Evolutionary conservation across 2,888 invertebrate genomes (phyloP).

Genomic region (Lobophora halterata): DNA sequence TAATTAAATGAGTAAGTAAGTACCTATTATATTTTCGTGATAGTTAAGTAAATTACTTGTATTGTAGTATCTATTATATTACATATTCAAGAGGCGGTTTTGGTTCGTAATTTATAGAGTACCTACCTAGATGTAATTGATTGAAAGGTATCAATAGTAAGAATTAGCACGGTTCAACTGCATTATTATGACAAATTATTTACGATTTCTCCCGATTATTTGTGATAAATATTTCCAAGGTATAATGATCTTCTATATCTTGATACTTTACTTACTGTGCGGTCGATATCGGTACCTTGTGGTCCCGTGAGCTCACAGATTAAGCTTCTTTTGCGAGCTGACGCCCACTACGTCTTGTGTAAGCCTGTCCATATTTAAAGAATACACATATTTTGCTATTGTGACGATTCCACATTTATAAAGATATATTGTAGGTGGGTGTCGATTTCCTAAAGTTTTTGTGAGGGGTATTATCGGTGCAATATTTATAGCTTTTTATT

Average conservation of each 20-base stretch:
- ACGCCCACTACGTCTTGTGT: conserved; percentile 11
- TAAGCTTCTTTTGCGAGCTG: too few relatives aligned
- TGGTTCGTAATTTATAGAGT: conserved; percentile 55
- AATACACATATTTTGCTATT: conserved; percentile 18
- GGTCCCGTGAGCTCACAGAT: too few relatives aligned
- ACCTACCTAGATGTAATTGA: conserved; percentile 43
- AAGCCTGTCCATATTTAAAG: conserved; percentile 12
- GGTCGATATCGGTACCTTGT: too few relatives aligned
- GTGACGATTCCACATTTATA: conserved; percentile 12
- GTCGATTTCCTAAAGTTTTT: conserved; percentile 6
- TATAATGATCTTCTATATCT: conserved; percentile 11
- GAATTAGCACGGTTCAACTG: conserved; percentile 49
- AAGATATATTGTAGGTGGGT: conserved; percentile 7
- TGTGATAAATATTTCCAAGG: conserved; percentile 49
- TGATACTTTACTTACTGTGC: conserved; percentile 2
- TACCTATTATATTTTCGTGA: conserved; percentile 74
- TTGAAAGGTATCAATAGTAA: conserved; percentile 50
- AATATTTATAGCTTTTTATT: conserved; percentile 2
- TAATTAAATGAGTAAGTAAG: conserved; percentile 70
- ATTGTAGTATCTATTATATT: conserved; percentile 51
- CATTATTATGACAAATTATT: conserved; percentile 62
- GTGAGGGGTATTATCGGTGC: conserved; percentile 2
- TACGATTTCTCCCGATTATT: conserved; percentile 36
- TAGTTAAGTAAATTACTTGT: conserved; percentile 70
- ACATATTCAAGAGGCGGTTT: conserved; percentile 63